Evolutionary conservation across 2,113 vertebrate species (phyloP).

Genomic region (Sciurus niger): DNA sequence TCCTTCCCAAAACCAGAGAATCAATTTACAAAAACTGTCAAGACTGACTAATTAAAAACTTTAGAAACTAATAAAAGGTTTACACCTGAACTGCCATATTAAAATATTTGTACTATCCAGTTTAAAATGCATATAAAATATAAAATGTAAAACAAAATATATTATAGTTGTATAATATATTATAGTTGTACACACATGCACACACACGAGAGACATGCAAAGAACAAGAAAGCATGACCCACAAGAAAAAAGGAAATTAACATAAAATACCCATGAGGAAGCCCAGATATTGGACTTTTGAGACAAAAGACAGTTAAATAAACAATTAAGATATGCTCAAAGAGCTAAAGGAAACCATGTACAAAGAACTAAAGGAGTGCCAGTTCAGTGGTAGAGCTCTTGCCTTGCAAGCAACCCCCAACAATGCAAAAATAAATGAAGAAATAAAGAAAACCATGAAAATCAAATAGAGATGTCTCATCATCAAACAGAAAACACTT

Average conservation of each 20-base stretch:
- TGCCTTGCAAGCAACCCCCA: neutral
- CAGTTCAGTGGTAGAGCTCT: neutral
- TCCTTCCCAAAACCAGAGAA: neutral
- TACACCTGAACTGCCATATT: neutral
- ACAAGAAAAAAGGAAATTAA: neutral
- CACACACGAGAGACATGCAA: neutral
- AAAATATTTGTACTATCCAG: neutral
- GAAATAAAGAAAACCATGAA: neutral
- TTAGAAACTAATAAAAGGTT: neutral
- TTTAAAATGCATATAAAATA: neutral
- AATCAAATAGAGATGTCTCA: neutral
- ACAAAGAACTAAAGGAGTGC: neutral
- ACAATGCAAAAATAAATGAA: neutral
- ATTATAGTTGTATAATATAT: neutral
- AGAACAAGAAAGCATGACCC: neutral
- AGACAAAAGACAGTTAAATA: neutral
- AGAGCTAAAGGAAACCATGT: neutral
- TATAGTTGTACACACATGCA: too few species aligned
- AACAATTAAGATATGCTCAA: neutral
- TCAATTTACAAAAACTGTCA: neutral
- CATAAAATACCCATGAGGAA: neutral
- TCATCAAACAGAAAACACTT: neutral
- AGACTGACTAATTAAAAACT: neutral
- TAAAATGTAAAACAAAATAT: neutral
- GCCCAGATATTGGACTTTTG: neutral